Conservation (phyloP, 64 coral and sea anemone species). For the Stichodactyla helianthus region DNA sequence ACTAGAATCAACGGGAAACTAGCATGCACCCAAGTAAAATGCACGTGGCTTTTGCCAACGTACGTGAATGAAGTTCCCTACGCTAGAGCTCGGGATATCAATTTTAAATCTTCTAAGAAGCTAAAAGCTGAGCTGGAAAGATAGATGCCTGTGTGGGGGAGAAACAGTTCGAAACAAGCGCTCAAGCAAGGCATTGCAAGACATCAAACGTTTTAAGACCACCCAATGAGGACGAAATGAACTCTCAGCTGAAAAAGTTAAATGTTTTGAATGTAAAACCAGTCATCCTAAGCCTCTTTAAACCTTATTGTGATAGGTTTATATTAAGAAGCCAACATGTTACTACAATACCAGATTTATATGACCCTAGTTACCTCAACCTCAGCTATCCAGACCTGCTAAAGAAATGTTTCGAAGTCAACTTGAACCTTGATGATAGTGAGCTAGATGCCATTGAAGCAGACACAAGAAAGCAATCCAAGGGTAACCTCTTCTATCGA, state of each 20-base stretch:
- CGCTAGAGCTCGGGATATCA: constrained; percentile 17
- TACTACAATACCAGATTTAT: no score
- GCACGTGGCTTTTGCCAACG: no score
- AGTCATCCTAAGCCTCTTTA: constrained; percentile 5
- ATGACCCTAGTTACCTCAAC: no score
- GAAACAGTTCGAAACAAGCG: not conserved
- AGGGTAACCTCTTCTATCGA: no score
- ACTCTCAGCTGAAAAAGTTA: not conserved
- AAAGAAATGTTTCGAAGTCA: no score
- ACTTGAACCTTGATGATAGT: no score
- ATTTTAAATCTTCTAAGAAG: constrained; percentile 5
- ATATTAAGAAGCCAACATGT: not conserved
- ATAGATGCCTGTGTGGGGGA: constrained; percentile 8
- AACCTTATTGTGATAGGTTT: constrained; percentile 22
- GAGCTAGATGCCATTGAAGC: no score
- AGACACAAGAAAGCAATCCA: no score
- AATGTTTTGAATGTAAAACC: not conserved
- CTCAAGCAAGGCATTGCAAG: not conserved
- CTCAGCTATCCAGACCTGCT: no score
- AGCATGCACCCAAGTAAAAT: no score
- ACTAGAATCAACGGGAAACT: constrained; percentile 5
- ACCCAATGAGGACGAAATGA: not conserved
- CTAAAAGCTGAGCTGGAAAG: not conserved
- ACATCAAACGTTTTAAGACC: no score
- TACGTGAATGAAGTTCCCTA: not conserved